phyloP scores from a whole-genome alignment of 2,888 invertebrate genomes.

The Saturnia pavonia region DNA sequence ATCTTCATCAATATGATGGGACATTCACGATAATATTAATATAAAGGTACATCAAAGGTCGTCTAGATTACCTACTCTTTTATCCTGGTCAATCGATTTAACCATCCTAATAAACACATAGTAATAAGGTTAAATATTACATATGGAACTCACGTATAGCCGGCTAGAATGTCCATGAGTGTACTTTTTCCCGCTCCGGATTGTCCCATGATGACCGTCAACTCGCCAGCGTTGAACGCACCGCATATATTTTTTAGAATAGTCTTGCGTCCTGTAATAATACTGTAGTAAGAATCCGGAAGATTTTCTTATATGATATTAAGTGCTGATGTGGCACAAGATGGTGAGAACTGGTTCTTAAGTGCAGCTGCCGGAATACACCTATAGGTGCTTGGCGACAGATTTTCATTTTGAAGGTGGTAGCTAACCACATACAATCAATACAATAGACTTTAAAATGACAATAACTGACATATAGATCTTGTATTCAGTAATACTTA shows the following conservation, averaged over 20 bases:
- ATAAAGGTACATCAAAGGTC: not conserved
- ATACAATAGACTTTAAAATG: not conserved
- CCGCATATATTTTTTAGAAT: constrained; percentile 85
- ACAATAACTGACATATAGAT: not conserved
- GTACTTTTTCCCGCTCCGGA: constrained; percentile 95
- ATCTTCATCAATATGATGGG: no score
- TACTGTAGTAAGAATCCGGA: not conserved
- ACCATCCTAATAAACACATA: not conserved
- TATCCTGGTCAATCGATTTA: not conserved
- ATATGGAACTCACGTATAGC: constrained; percentile 89
- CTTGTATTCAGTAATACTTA: not conserved
- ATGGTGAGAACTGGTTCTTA: no score
- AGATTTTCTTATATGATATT: not conserved
- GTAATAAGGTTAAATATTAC: not conserved
- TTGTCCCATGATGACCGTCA: constrained; percentile 94
- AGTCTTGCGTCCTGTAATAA: constrained; percentile 79
- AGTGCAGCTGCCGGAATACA: no score
- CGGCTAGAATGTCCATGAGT: constrained; percentile 93
- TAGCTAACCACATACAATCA: not conserved
- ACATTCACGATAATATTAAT: no score
- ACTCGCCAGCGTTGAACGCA: constrained; percentile 87
- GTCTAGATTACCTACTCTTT: not conserved
- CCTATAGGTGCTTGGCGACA: no score
- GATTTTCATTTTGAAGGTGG: no score
- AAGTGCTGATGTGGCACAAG: no score